Evolutionary conservation across 2,888 invertebrate genomes (phyloP).

Genomic region (Iselma pallidipennis): DNA sequence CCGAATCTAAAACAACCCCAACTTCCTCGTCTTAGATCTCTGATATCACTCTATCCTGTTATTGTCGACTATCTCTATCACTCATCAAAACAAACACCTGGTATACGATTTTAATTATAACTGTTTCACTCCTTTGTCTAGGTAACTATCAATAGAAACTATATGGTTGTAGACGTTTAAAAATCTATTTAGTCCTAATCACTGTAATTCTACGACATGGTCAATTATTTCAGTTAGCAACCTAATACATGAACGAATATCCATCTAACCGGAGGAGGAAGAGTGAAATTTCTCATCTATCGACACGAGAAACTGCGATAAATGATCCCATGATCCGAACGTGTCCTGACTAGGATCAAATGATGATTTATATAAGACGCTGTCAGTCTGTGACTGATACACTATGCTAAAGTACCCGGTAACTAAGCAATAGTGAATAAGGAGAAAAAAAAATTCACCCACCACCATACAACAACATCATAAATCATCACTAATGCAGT

Average conservation of each 20-base stretch:
- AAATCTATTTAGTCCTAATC: neutral
- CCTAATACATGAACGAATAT: neutral
- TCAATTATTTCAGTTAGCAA: conserved; percentile 17
- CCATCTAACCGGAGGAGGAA: neutral
- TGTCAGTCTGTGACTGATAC: conserved; percentile 52
- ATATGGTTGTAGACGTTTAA: neutral
- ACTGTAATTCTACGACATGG: neutral
- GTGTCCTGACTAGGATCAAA: conserved; percentile 47
- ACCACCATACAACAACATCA: conserved; percentile 39
- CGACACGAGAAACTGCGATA: conserved; percentile 43
- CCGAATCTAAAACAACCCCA: conserved; percentile 33
- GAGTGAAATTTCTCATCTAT: conserved; percentile 12
- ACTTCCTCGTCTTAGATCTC: conserved; percentile 29
- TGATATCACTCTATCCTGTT: conserved; percentile 14
- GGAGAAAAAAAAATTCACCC: conserved; percentile 33
- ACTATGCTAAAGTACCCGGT: conserved; percentile 52
- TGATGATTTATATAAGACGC: conserved; percentile 53
- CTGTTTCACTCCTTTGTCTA: neutral
- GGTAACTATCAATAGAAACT: neutral
- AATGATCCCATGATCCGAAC: conserved; percentile 48
- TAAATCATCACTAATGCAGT: conserved; percentile 56
- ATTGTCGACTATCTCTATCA: neutral
- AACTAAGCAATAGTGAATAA: conserved; percentile 48
- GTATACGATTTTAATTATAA: neutral
- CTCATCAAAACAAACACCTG: neutral